These are phyloP conservation scores for Heterocephalus glaber DNA, from an alignment of 2,113 vertebrate species.

Conservation along the genomic window DNA sequence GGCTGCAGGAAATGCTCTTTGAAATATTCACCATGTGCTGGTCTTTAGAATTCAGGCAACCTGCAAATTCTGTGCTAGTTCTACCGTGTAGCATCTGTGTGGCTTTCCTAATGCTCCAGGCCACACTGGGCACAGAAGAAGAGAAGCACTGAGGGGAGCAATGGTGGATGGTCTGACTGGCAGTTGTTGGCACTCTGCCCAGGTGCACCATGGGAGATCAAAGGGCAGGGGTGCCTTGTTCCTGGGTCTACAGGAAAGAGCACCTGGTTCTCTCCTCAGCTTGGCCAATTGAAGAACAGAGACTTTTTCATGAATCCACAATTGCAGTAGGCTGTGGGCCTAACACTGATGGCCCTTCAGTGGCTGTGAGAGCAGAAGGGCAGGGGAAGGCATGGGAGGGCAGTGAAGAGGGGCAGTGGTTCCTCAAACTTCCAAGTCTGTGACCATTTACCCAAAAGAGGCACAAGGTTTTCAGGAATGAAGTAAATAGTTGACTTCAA, in stretches of 20 bases:
- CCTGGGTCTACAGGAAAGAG: neutral
- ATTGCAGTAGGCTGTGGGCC: neutral
- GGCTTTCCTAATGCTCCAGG: neutral
- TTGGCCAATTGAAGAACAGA: neutral
- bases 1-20: neutral
- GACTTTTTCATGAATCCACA: neutral
- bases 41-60: neutral
- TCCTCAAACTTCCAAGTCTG: neutral
- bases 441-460: neutral
- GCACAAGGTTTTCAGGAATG: constrained; percentile 14
- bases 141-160: no score
- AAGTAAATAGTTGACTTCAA: neutral
- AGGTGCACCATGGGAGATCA: neutral
- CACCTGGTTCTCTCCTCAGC: neutral
- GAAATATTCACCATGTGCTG: neutral
- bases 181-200: neutral
- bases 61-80: neutral
- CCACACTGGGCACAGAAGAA: neutral
- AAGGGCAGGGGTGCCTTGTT: neutral
- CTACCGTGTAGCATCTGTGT: neutral
- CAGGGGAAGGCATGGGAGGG: neutral
- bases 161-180: neutral
- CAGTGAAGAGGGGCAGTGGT: neutral
- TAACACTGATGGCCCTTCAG: neutral
- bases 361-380: neutral